Evolutionary conservation across 2,113 vertebrate species (phyloP), one percentile per base, ranked within the genome.

Genomic region (Melanotaenia duboulayi): DNA sequence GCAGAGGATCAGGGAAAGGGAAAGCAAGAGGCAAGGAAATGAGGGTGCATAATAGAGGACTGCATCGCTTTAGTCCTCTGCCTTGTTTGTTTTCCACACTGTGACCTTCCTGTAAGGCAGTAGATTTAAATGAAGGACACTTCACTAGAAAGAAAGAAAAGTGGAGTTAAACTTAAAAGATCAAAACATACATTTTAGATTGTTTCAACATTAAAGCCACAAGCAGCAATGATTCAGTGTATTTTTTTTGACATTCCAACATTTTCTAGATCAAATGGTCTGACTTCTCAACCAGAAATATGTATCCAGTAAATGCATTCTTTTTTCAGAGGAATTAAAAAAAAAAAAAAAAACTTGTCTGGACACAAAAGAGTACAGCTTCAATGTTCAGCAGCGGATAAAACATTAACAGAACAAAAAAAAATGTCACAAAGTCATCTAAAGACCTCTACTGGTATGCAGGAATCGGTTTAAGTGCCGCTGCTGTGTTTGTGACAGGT

Each of bases 1-100:
- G 93, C 92, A 89, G 89, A 88, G 88, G 93, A 82, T 79, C 92
- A 92, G 93, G 85, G 67, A 79, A 74, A 76, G 68, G 63, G 75
- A 77, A 75, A 64, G 71, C 60, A 76, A 75, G 67, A 94, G 65
- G 61, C 67, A 81, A 75, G 75, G 64, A 87, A 71, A 78, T 11
- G 1, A 39, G 63, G 77, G 78, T 65, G 75, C 17, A 65, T 76
- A 85, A 76, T 80, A 57, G 82, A 74, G 76, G 66, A 82, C 49
- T 79, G 71, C 82, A 54, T 76, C 42, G 64, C 51, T 85, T 90
- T 80, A 89, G 85, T 87, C 73, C 83, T 84, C 59, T 75, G 42
- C 37, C 13, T 73, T 87, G 82, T 81, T 88, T 88, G 51, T 86
- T 90, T 95, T 93, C 87, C 85, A 92, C 90, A 86, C 76, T 75